These are phyloP conservation scores for Notoglanidium macrostoma DNA, from an alignment of 2,797 vertebrate genomes.

Conservation along the genomic window DNA sequence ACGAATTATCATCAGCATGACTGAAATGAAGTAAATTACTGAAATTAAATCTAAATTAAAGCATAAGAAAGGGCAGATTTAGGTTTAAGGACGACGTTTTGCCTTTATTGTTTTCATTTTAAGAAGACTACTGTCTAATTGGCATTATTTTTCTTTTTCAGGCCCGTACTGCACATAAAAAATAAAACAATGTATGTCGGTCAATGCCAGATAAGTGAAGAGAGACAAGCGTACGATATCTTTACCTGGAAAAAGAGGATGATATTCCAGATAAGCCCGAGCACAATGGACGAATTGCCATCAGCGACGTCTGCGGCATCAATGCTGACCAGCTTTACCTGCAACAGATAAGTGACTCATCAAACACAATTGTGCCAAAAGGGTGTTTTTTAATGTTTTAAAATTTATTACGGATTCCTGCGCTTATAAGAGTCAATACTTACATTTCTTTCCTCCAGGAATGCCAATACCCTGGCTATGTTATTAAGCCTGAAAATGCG, in stretches of 20 bases:
- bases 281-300: conserved; percentile 92
- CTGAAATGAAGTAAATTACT: neutral
- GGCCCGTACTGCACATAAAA: neutral
- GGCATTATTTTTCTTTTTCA: neutral
- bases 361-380: conserved; percentile 16
- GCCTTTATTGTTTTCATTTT: neutral
- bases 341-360: conserved; percentile 37
- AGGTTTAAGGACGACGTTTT: neutral
- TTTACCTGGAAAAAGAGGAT: conserved; percentile 97
- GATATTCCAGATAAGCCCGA: conserved; percentile 99
- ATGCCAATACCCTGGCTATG: conserved; percentile 92
- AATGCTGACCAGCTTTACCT: conserved; percentile 97
- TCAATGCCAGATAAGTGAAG: neutral
- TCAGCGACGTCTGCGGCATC: conserved; percentile 93
- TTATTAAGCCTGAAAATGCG: conserved; percentile 97
- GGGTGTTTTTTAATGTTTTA: neutral
- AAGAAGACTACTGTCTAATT: neutral
- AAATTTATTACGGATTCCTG: neutral
- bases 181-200: neutral
- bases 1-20: neutral
- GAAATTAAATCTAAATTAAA: neutral
- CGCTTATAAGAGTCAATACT: conserved; percentile 65
- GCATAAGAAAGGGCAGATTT: neutral
- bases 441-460: conserved; percentile 94
- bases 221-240: neutral